These are phyloP conservation scores for Esox lucius DNA, from an alignment of 2,797 vertebrate species.

Conservation along the genomic window DNA sequence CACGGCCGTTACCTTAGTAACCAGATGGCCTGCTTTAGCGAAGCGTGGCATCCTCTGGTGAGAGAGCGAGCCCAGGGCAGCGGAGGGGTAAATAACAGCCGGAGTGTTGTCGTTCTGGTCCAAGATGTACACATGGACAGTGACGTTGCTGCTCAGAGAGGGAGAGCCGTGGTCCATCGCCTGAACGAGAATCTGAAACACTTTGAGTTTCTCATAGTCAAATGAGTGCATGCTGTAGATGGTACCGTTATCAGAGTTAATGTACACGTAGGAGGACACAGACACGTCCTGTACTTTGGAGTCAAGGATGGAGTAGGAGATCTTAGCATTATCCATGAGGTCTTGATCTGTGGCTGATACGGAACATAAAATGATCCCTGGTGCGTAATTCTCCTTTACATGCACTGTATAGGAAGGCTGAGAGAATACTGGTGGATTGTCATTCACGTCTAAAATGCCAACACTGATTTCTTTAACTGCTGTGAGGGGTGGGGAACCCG, in stretches of 20 bases:
- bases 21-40: slow-evolving; percentile 57
- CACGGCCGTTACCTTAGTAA: slow-evolving; percentile 66
- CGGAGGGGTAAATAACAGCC: slow-evolving; percentile 57
- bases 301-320: slow-evolving; percentile 5
- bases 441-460: slow-evolving; percentile 76
- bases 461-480: slow-evolving; percentile 67
- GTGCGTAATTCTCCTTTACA: slow-evolving; percentile 75
- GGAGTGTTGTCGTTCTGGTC: slow-evolving; percentile 77
- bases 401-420: slow-evolving; percentile 72
- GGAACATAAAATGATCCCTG: slow-evolving; percentile 63
- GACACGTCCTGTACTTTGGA: slow-evolving; percentile 38
- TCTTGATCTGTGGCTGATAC: slow-evolving; percentile 71
- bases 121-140: slow-evolving; percentile 74
- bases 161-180: slow-evolving; percentile 68
- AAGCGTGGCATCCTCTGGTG: slow-evolving; percentile 63
- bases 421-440: slow-evolving; percentile 78
- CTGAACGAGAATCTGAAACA: slow-evolving; percentile 47
- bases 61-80: slow-evolving; percentile 42
- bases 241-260: slow-evolving; percentile 73
- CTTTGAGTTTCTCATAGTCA: slow-evolving; percentile 65
- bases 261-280: slow-evolving; percentile 69
- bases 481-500: slow-evolving; percentile 67
- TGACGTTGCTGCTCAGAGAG: slow-evolving; percentile 67
- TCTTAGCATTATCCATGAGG: slow-evolving; percentile 63
- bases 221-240: slow-evolving; percentile 70